Conservation (phyloP, 1,140 invertebrate genomes). For the Drosophila subpulchrella region DNA sequence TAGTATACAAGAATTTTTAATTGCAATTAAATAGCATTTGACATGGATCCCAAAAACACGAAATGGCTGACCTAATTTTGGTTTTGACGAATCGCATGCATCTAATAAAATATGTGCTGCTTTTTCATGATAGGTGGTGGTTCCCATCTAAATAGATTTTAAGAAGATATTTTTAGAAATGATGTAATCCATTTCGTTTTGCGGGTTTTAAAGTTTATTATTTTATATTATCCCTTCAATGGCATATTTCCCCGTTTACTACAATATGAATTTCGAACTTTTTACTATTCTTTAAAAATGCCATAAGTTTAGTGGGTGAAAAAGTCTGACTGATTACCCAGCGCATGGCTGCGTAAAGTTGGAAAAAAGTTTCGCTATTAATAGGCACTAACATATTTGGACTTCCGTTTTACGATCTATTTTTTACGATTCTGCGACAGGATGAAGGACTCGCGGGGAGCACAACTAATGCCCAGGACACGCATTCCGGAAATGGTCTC, state of each 20-base stretch:
- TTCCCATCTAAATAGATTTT: neutral
- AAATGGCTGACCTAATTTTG: neutral
- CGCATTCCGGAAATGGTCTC: conserved; percentile 53
- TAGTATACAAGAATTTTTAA: neutral
- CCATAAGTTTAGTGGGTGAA: conserved; percentile 2
- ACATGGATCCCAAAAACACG: neutral
- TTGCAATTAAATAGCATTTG: neutral
- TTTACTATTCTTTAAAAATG: conserved; percentile 29
- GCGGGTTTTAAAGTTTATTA: neutral
- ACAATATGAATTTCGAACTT: neutral
- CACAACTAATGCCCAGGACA: conserved; percentile 56
- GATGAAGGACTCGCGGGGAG: conserved; percentile 19
- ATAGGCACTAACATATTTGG: conserved; percentile 49
- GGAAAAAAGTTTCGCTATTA: conserved; percentile 39
- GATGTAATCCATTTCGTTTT: neutral
- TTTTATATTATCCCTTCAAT: neutral
- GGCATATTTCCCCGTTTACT: neutral
- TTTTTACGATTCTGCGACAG: conserved; percentile 57
- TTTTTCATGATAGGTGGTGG: neutral
- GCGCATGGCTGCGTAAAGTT: conserved; percentile 28
- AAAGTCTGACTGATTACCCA: conserved; percentile 8
- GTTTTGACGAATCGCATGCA: neutral
- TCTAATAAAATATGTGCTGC: neutral
- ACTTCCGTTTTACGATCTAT: conserved; percentile 61
- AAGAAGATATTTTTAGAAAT: neutral